Percentiles rank a stretch among this genome's conserved stretches.
phyloP scores from a whole-genome alignment of 2,113 vertebrate species.

The Monopterus albus region DNA sequence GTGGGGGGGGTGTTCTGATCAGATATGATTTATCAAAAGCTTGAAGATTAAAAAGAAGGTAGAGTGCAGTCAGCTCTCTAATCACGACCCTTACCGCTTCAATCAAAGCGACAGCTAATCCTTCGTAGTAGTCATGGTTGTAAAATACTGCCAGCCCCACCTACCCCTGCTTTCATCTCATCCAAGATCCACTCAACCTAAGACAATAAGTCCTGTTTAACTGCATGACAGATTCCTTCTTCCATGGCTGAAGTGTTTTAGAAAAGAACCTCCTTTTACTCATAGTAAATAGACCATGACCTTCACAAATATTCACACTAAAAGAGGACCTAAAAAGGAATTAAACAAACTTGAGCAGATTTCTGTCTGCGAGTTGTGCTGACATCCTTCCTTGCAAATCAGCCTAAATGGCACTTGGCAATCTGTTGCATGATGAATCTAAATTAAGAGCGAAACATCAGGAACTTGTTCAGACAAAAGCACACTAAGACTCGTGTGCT shows the following conservation, averaged over 20 bases:
- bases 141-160: slow-evolving; percentile 33
- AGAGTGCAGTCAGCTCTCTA: slow-evolving; percentile 49
- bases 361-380: background rate
- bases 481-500: background rate
- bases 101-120: slow-evolving; percentile 63
- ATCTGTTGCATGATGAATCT: too few relatives aligned
- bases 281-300: slow-evolving; percentile 47
- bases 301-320: slow-evolving; percentile 51
- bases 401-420: too few relatives aligned
- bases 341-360: slow-evolving; percentile 5
- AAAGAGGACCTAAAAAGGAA: background rate
- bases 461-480: slow-evolving; percentile 20
- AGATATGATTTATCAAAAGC: slow-evolving; percentile 67
- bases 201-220: slow-evolving; percentile 43
- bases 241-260: slow-evolving; percentile 17
- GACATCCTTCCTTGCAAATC: background rate
- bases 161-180: slow-evolving; percentile 40
- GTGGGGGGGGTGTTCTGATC: slow-evolving; percentile 31
- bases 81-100: slow-evolving; percentile 54
- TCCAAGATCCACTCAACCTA: slow-evolving; percentile 28
- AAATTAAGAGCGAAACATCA: slow-evolving; percentile 24
- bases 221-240: slow-evolving; percentile 25
- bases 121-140: slow-evolving; percentile 59
- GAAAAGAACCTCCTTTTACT: slow-evolving; percentile 1
- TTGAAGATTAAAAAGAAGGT: slow-evolving; percentile 33